These are phyloP conservation scores for Eledone cirrhosa DNA, from an alignment of 2,888 invertebrate species.

Conservation along the genomic window DNA sequence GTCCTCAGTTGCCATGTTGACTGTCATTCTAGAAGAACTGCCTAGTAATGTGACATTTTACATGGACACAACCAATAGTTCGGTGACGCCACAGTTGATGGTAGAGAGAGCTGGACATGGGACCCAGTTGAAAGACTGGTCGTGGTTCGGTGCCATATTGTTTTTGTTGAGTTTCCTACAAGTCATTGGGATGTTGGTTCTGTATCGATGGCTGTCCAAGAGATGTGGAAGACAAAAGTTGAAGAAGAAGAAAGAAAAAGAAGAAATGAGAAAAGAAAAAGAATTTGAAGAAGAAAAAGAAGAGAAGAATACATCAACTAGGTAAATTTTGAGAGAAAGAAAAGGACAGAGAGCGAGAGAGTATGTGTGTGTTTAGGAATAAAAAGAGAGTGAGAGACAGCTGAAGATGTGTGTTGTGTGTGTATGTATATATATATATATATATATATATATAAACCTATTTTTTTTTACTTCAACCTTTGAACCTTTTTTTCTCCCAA, in stretches of 20 bases:
- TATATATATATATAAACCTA: too few species aligned
- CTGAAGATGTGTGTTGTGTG: background rate
- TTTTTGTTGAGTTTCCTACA: background rate
- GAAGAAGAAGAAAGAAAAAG: background rate
- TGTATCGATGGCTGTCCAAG: slow-evolving; percentile 9
- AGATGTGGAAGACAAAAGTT: background rate
- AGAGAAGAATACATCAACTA: background rate
- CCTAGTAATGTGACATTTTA: background rate
- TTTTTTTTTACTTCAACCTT: too few species aligned
- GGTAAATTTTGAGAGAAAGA: background rate
- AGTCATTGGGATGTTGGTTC: background rate
- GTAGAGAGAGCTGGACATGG: background rate
- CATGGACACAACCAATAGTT: background rate
- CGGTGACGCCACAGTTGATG: background rate
- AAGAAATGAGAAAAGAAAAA: background rate
- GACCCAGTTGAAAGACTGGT: background rate
- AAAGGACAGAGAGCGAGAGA: background rate
- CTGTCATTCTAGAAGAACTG: background rate
- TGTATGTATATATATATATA: too few species aligned
- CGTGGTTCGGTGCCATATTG: slow-evolving; percentile 3
- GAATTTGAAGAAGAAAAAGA: background rate
- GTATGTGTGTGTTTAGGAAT: too few species aligned
- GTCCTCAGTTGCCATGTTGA: slow-evolving; percentile 11
- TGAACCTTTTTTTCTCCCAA: too few species aligned
- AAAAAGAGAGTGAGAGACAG: background rate